phyloP scores from a whole-genome alignment of 37 sponge, comb jelly and placozoan species.

The Bolinopsis microptera region DNA sequence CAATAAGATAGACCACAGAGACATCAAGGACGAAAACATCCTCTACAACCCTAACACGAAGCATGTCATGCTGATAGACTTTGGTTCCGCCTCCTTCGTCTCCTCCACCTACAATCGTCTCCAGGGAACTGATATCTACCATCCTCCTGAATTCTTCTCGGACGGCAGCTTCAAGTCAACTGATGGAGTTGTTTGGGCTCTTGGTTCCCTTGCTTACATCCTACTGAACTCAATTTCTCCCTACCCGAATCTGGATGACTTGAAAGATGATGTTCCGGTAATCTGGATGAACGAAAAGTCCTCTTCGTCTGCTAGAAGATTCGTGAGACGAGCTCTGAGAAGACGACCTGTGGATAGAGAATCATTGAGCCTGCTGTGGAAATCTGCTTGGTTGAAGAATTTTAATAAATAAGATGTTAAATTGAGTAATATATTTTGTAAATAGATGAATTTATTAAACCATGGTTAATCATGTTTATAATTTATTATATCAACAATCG shows the following conservation, averaged over 20 bases:
- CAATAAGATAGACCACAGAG: conserved; percentile 39
- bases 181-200: neutral
- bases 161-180: conserved; percentile 9
- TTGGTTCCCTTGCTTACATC: conserved; percentile 46
- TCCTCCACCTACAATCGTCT: conserved; percentile 1
- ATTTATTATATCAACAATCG: too few relatives aligned
- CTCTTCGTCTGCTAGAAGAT: conserved; percentile 46
- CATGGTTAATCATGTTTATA: neutral
- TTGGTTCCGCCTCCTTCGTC: conserved; percentile 52
- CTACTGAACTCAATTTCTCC: conserved; percentile 15
- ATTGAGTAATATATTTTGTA: neutral
- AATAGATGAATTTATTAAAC: neutral
- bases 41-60: conserved; percentile 56
- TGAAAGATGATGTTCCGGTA: neutral
- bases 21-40: conserved; percentile 65
- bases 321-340: conserved; percentile 22
- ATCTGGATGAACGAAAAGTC: conserved; percentile 6
- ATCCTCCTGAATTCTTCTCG: conserved; percentile 42
- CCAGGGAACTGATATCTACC: conserved; percentile 66
- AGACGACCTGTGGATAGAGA: neutral
- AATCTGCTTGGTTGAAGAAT: conserved; percentile 46
- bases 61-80: conserved; percentile 38
- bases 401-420: too few relatives aligned
- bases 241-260: neutral
- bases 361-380: neutral